Percentiles rank a stretch among this genome's conserved stretches.
Conservation (phyloP, 2,888 invertebrate genomes). For the Orthosia gracilis region DNA sequence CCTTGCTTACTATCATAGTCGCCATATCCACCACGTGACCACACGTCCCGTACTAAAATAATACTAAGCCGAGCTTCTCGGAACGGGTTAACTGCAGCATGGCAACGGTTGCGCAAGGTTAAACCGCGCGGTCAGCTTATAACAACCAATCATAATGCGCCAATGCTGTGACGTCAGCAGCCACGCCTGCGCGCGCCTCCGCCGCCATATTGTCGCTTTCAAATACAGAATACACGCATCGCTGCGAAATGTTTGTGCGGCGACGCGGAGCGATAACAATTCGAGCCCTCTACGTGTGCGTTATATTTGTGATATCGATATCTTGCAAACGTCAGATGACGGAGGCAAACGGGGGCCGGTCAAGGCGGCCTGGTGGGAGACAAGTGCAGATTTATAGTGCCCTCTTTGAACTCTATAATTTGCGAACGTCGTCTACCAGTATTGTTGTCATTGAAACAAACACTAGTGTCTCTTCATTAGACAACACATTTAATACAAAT, state of each 20-base stretch:
- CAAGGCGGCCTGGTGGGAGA: slow-evolving; percentile 66
- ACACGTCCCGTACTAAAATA: slow-evolving; percentile 78
- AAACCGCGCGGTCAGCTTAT: slow-evolving; percentile 79
- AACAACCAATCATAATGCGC: slow-evolving; percentile 80
- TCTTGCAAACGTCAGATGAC: slow-evolving; percentile 58
- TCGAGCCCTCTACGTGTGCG: slow-evolving; percentile 71
- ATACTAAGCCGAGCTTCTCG: slow-evolving; percentile 77
- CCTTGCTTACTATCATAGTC: slow-evolving; percentile 62
- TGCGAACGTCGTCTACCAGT: slow-evolving; percentile 31
- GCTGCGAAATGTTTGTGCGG: slow-evolving; percentile 74
- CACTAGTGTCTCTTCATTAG: slow-evolving; percentile 16
- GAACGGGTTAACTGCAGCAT: slow-evolving; percentile 83
- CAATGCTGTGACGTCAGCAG: slow-evolving; percentile 86
- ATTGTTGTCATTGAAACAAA: slow-evolving; percentile 35
- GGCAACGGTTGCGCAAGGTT: slow-evolving; percentile 90
- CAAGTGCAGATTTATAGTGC: slow-evolving; percentile 63
- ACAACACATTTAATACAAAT: slow-evolving; percentile 12
- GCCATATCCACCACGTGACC: slow-evolving; percentile 66
- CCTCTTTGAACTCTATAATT: slow-evolving; percentile 65
- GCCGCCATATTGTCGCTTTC: slow-evolving; percentile 82
- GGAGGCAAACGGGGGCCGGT: slow-evolving; percentile 71
- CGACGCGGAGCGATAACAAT: slow-evolving; percentile 68
- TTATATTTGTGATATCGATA: slow-evolving; percentile 61
- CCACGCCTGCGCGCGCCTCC: slow-evolving; percentile 91
- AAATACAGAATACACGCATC: slow-evolving; percentile 75